Conservation (phyloP, 30 jellyfish, hydroid and myxozoan genomes). For the Cassiopea andromeda region DNA sequence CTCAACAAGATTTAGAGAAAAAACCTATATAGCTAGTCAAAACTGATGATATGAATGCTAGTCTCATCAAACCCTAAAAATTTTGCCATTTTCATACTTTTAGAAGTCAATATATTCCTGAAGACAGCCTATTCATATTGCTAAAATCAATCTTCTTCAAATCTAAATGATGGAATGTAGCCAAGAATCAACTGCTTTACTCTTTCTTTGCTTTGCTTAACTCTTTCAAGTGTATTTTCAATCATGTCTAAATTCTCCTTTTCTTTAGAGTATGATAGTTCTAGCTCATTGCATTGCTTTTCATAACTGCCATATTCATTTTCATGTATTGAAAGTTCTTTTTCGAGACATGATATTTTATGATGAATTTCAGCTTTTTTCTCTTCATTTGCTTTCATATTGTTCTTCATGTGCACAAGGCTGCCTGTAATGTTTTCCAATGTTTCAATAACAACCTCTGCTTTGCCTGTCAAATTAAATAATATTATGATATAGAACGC, state of each 20-base stretch:
- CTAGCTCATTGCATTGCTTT: conserved; percentile 36
- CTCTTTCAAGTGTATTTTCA: conserved; percentile 59
- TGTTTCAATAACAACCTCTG: conserved; percentile 47
- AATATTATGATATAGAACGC: background rate
- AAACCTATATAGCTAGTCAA: no score
- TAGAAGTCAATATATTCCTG: no score
- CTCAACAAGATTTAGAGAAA: no score
- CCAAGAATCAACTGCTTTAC: conserved; percentile 41
- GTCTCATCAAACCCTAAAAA: no score
- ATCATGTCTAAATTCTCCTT: conserved; percentile 56
- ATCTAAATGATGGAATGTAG: conserved; percentile 52
- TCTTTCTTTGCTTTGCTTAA: conserved; percentile 63
- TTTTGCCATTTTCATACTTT: no score
- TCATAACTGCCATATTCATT: background rate
- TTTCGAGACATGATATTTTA: conserved; percentile 14
- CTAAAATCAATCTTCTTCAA: conserved; percentile 28
- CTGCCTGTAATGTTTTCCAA: conserved; percentile 51
- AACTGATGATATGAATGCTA: no score
- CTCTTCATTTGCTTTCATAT: conserved; percentile 44
- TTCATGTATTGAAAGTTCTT: conserved; percentile 35
- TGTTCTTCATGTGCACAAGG: conserved; percentile 7
- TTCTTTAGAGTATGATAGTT: conserved; percentile 32
- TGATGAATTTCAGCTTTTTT: conserved; percentile 25
- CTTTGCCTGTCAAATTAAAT: conserved; percentile 24
- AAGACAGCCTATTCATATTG: background rate